Evolutionary conservation across 2,113 vertebrate genomes (phyloP), one percentile per base, ranked within the genome.

Genomic region (Sapajus apella): DNA sequence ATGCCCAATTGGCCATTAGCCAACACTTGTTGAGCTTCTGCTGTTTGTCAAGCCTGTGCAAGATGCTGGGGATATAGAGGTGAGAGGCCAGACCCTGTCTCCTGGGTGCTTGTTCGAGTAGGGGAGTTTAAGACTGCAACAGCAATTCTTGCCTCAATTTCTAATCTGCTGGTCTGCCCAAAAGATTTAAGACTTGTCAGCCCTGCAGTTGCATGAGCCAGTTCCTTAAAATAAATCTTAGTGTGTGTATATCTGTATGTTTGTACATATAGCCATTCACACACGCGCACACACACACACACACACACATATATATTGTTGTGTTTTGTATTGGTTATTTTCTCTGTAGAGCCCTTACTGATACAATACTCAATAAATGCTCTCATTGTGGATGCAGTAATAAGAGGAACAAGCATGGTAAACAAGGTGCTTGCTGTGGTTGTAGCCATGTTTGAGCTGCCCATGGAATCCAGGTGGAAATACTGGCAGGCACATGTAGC

Each of bases 211-310:
- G 23, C 14, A 27, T 81, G 83, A 88, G 8, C n/a, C 16, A 47
- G 2, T 79, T 96, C 10, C 76, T 87, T 92, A 96, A 89, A 64
- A 45, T 89, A 81, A 81, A 75, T 85, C 20, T 79, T 83, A 68
- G 23, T 84, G 32, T 56, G 37, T 21, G 1, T 73, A 17, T 75
- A 14, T 50, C 5, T 52, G 20, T 56, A 30, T 66, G 20, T 82
- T 47, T 21, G 20, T 40, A 52, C 8, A 89, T 61, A 35, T 12
- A 40, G 32, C 17, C 10, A 32, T 20, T n/a, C 27, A 32, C 40
- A 23, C 16, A 18, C 10, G 43, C 25, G 12, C 16, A 56, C 25
- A 43, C 27, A 32, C 32, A 43, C 1, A 18, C 16, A 56, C 25
- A 43, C 27, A 32, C 32, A 43, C 1, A 58, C 9, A 47, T 3